Base-by-base conservation (phyloP, 2,888 invertebrate genomes). In the Tigriopus californicus region DNA sequence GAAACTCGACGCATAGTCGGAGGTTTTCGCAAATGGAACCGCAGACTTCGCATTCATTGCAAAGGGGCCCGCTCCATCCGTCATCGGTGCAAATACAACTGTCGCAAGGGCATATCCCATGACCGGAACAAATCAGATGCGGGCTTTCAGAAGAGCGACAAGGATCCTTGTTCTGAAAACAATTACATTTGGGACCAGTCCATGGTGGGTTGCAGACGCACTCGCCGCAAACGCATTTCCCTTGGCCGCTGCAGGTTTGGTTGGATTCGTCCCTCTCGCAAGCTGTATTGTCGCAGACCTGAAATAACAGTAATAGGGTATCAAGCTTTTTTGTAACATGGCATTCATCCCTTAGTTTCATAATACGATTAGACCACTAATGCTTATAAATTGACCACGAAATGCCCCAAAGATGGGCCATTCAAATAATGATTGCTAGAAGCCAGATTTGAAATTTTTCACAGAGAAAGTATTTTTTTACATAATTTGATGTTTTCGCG, bases 41-140 rank as follows among this genome's bases (percentile, higher is more conserved):
- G 44, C 56, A 56, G 46, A 46, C 44, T 20, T 56, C 44, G 33
- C 56, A 56, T 2, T 25, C 20, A 13, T 46, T 13, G 46, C 56
- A 56, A 44, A 42, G 44, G 13, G 13, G 40, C 22, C 60, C 56
- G 44, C 44, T 24, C 22, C 40, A 44, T 1, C 48, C 55, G 25
- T 46, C 49, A 47, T 24, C 46, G 42, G 46, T 46, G 41, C 60
- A 60, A 8, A 15, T 24, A 20, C 60, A 60, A 8, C 49, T n/a
- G 40, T 42, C 60, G 41, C 60, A 60, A 1, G 41, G 49, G 15
- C 60, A 60, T 18, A 48, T 48, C 1, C 60, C 60, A 40, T 60
- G 47, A 40, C 60, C 60, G 47, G 20, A 33, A 48, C 60, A 60
- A 12, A 60, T 24, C 24, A 11, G 15, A 22, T 44, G n/a, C n/a